A percentile compares a stretch with the other conserved stretches of the same genome.
phyloP scores from a whole-genome alignment of 2,888 invertebrate genomes.

The Formica aserva region DNA sequence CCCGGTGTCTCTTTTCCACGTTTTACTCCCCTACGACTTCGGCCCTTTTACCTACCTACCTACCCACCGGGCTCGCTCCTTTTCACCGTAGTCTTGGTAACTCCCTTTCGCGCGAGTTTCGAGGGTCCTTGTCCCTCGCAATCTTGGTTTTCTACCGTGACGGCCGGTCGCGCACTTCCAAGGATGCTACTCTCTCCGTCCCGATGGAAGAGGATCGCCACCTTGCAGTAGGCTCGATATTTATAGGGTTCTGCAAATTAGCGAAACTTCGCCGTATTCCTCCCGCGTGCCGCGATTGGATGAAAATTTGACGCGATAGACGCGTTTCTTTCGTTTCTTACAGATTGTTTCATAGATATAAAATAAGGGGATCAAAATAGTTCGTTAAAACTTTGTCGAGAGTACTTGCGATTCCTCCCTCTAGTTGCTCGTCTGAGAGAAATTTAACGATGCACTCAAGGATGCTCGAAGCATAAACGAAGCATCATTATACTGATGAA shows the following conservation, averaged over 20 bases:
- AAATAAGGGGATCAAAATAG: conserved; percentile 49
- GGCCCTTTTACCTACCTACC: conserved; percentile 11
- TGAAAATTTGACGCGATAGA: conserved; percentile 9
- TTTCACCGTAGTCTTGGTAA: conserved; percentile 81
- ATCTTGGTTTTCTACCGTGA: conserved; percentile 69
- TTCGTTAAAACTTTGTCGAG: conserved; percentile 75
- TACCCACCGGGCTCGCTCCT: conserved; percentile 47
- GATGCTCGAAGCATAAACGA: conserved; percentile 5
- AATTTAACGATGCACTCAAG: conserved; percentile 46
- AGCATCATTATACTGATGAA: conserved; percentile 13
- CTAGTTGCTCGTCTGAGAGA: background rate
- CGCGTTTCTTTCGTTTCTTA: background rate
- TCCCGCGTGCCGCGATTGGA: conserved; percentile 5
- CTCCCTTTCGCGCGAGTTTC: conserved; percentile 75
- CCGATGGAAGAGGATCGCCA: conserved; percentile 25
- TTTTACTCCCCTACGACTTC: conserved; percentile 10
- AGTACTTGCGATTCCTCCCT: conserved; percentile 54
- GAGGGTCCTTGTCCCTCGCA: conserved; percentile 67
- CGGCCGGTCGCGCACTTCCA: conserved; percentile 54
- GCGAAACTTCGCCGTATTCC: conserved; percentile 59
- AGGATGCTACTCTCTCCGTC: conserved; percentile 48
- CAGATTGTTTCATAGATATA: background rate
- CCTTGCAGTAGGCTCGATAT: conserved; percentile 52
- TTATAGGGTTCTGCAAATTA: conserved; percentile 57
- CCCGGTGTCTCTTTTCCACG: conserved; percentile 38